Evolutionary conservation across 2,888 invertebrate genomes (phyloP).

Genomic region (Eupithecia dodoneata): DNA sequence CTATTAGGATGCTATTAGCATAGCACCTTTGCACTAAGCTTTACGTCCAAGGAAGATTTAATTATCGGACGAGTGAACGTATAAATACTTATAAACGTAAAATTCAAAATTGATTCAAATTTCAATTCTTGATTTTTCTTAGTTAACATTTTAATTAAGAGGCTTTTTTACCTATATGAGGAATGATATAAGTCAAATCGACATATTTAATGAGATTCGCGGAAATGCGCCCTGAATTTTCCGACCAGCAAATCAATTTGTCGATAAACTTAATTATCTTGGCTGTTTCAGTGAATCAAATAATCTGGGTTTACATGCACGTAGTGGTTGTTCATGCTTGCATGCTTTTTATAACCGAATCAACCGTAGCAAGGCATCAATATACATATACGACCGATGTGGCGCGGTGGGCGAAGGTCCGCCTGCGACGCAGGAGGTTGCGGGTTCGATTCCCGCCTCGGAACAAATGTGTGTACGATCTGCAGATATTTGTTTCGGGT

Average conservation of each 20-base stretch:
- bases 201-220: neutral
- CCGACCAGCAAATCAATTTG: conserved; percentile 24
- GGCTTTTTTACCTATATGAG: neutral
- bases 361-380: neutral
- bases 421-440: too few species aligned
- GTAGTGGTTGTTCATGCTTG: too few species aligned
- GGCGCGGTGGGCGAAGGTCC: too few species aligned
- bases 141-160: too few species aligned
- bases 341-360: neutral
- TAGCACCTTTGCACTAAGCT: neutral
- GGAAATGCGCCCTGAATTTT: conserved; percentile 19
- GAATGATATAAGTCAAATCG: neutral
- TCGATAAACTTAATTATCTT: conserved; percentile 26
- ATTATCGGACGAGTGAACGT: neutral
- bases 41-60: neutral
- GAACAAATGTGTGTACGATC: too few species aligned
- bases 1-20: too few species aligned
- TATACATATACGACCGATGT: too few species aligned
- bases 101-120: neutral
- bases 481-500: too few species aligned
- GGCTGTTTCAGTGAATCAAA: conserved; percentile 16
- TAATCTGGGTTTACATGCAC: conserved; percentile 14
- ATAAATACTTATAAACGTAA: neutral
- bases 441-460: too few species aligned
- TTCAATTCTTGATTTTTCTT: neutral